Conservation (phyloP, 2,797 vertebrate species). For the Meda fulgida region DNA sequence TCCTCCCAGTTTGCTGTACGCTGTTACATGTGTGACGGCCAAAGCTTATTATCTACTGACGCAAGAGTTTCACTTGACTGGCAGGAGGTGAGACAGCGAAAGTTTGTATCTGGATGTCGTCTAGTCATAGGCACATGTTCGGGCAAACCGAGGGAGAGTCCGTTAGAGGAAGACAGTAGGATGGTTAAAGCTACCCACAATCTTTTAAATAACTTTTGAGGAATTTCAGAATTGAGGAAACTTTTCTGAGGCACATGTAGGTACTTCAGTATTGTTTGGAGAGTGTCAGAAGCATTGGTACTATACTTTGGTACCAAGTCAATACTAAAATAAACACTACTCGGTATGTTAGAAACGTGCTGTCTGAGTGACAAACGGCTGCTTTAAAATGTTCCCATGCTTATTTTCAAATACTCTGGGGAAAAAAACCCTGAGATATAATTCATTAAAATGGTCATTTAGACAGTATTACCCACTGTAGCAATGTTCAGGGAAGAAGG, state of each 20-base stretch:
- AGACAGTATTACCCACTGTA: no score
- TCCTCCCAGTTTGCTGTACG: neutral
- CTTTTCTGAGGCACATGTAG: neutral
- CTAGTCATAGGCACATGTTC: constrained; percentile 16
- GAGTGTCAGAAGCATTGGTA: neutral
- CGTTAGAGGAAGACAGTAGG: neutral
- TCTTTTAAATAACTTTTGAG: constrained; percentile 66
- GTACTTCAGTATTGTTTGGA: constrained; percentile 3
- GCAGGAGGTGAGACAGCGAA: constrained; percentile 31
- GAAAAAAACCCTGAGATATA: neutral
- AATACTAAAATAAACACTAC: neutral
- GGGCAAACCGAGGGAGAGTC: constrained; percentile 6
- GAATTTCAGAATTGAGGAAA: constrained; percentile 59
- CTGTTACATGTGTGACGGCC: neutral
- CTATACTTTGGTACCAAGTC: neutral
- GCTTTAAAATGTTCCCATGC: neutral
- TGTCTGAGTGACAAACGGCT: neutral
- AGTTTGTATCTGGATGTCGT: neutral
- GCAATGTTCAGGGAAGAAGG: no score
- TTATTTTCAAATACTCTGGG: neutral
- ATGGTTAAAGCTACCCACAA: constrained; percentile 60
- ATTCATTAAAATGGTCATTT: no score
- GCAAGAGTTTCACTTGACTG: constrained; percentile 32
- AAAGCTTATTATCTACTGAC: constrained; percentile 40
- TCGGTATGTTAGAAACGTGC: neutral